Conservation (phyloP, 2,113 vertebrate genomes). For the Forbesichthys papilliferus region DNA sequence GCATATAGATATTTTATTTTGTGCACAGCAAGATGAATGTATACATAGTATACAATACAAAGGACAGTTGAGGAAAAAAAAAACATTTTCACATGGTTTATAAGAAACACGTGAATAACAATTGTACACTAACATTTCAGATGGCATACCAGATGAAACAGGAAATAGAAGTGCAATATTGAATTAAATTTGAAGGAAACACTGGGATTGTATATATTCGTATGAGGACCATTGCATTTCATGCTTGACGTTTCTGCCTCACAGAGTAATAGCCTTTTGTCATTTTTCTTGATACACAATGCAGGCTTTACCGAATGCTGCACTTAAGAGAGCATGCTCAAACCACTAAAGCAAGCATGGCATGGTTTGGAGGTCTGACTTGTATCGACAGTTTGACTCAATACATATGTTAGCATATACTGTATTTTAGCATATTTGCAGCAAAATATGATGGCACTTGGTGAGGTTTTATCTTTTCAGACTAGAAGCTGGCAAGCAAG, state of each 20-base stretch:
- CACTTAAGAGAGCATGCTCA: neutral
- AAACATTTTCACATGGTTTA: slow-evolving; percentile 37
- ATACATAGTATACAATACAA: slow-evolving; percentile 75
- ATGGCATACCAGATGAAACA: slow-evolving; percentile 15
- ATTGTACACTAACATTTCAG: slow-evolving; percentile 48
- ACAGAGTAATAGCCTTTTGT: slow-evolving; percentile 9
- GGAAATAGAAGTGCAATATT: neutral
- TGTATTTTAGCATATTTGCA: neutral
- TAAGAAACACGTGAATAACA: slow-evolving; percentile 21
- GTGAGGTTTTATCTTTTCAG: neutral
- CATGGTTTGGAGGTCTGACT: neutral
- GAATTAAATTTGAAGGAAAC: neutral
- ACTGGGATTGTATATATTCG: neutral
- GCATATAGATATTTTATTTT: slow-evolving; percentile 50
- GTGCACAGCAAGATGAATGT: slow-evolving; percentile 60
- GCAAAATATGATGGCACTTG: no score
- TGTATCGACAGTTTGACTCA: neutral
- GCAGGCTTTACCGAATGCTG: neutral
- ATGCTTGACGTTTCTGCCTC: neutral
- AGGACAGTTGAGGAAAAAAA: slow-evolving; percentile 40
- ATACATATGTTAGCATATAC: neutral
- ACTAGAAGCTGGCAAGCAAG: slow-evolving; percentile 1
- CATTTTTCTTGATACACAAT: neutral
- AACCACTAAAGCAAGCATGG: neutral
- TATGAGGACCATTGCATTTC: neutral